Evolutionary conservation across 1,140 invertebrate genomes (phyloP).

Genomic region (Anagrus nilaparvatae): DNA sequence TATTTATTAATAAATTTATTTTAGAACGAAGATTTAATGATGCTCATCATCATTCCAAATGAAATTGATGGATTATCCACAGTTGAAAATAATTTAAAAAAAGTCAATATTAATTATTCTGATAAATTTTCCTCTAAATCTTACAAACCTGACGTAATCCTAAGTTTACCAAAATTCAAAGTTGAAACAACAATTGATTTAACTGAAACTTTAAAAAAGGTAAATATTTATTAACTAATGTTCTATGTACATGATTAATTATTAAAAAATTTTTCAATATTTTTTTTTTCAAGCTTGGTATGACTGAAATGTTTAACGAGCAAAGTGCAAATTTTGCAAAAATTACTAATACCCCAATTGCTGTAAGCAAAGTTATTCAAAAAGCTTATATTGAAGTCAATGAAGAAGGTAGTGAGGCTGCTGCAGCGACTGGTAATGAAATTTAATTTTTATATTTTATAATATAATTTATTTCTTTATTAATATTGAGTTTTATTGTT

Average conservation of each 20-base stretch:
- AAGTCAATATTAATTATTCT: slow-evolving; percentile 21
- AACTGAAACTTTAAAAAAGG: background rate
- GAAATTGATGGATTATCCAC: slow-evolving; percentile 39
- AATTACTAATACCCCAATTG: slow-evolving; percentile 36
- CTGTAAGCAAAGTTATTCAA: slow-evolving; percentile 45
- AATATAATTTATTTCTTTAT: too few relatives aligned
- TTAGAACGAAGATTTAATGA: slow-evolving; percentile 44
- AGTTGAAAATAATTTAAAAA: slow-evolving; percentile 36
- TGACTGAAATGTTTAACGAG: slow-evolving; percentile 40
- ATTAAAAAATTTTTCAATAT: background rate
- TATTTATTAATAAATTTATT: too few relatives aligned
- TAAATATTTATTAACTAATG: slow-evolving; percentile 2
- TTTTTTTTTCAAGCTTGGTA: slow-evolving; percentile 37
- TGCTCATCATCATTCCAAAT: slow-evolving; percentile 51
- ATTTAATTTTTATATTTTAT: too few relatives aligned
- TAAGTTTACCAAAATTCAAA: background rate
- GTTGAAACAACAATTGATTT: background rate
- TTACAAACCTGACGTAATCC: background rate
- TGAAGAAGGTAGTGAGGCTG: slow-evolving; percentile 54
- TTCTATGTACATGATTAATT: background rate
- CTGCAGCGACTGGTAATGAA: slow-evolving; percentile 43
- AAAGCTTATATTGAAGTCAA: slow-evolving; percentile 53
- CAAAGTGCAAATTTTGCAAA: slow-evolving; percentile 45
- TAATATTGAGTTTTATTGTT: too few relatives aligned
- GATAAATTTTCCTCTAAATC: background rate